A percentile compares a stretch with the other conserved stretches of the same genome.
These are phyloP conservation scores for Orientallactaga sibirica DNA, from an alignment of 2,797 vertebrate genomes.

Conservation along the genomic window DNA sequence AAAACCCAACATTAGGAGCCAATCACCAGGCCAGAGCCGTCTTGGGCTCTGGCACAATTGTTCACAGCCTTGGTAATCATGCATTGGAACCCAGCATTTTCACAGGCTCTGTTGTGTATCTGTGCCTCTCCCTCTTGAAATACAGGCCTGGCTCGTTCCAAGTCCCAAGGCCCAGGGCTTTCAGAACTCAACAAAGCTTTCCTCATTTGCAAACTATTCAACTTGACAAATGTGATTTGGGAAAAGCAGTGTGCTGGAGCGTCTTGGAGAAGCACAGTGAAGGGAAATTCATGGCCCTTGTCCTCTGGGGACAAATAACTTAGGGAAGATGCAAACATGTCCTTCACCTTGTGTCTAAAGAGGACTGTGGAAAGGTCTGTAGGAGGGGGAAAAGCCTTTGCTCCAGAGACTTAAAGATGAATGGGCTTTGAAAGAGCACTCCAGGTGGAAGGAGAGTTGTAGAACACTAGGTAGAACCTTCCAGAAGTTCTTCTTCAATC, in stretches of 20 bases:
- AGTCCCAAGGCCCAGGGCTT: not conserved
- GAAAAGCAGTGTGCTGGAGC: not conserved
- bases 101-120: not conserved
- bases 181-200: conserved; percentile 14
- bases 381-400: not conserved
- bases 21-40: not conserved
- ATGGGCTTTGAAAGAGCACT: not conserved
- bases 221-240: not conserved
- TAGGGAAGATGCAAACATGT: not conserved
- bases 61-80: not conserved
- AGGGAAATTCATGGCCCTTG: too few relatives aligned
- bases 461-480: too few relatives aligned
- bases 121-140: conserved; percentile 36
- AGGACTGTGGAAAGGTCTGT: not conserved
- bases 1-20: not conserved
- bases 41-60: not conserved
- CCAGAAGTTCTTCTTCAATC: too few relatives aligned
- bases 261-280: not conserved
- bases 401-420: not conserved
- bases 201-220: not conserved
- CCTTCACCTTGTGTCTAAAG: not conserved
- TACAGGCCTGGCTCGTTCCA: not conserved
- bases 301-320: not conserved
- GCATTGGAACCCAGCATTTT: not conserved
- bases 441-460: not conserved